Evolutionary conservation across 53 echinoderm and acorn worm genomes (phyloP), one percentile per base, ranked within the genome.

Genomic region (Henricia sp.): DNA sequence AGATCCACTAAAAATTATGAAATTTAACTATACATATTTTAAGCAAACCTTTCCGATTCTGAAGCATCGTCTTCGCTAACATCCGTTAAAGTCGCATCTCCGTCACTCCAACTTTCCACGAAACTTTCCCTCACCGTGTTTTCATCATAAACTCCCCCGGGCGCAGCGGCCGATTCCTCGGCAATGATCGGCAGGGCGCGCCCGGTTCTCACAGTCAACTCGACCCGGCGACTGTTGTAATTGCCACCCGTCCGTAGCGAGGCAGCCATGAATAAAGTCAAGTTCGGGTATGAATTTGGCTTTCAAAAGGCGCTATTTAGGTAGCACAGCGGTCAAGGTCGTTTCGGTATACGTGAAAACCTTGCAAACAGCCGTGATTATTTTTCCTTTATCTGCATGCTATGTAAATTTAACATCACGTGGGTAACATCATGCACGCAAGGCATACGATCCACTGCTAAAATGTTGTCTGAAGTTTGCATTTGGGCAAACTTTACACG

Each of bases 151-250:
- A 6, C 11, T 26, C 12, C 14, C 41, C 67, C 30, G 38, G 1
- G 19, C n/a, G 21, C 67, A 10, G n/a, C 40, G n/a, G 67, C 20
- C n/a, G 67, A 35, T 50, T 78, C 56, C 69, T 77, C 27, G 68
- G 77, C 57, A 28, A 52, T 14, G 68, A 48, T 13, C 57, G 39
- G 70, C 28, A 70, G 44, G 20, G 20, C 43, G 43, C 42, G 46
- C 10, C 26, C 46, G 19, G 38, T n/a, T 40, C 67, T 37, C 38
- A 37, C 32, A 23, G 38, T 40, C 38, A 24, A 14, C 6, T 67
- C 67, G 17, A 23, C 67, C n/a, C 67, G 38, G 19, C 67, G 67
- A n/a, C 40, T 30, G 30, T 11, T 29, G 62, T 34, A n/a, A n/a
- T n/a, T n/a, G n/a, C n/a, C n/a, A n/a, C n/a, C n/a, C n/a, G n/a